A percentile compares a stretch with the other conserved stretches of the same genome.
These are phyloP conservation scores for Macquaria australasica DNA, from an alignment of 2,113 vertebrate species.

Conservation along the genomic window DNA sequence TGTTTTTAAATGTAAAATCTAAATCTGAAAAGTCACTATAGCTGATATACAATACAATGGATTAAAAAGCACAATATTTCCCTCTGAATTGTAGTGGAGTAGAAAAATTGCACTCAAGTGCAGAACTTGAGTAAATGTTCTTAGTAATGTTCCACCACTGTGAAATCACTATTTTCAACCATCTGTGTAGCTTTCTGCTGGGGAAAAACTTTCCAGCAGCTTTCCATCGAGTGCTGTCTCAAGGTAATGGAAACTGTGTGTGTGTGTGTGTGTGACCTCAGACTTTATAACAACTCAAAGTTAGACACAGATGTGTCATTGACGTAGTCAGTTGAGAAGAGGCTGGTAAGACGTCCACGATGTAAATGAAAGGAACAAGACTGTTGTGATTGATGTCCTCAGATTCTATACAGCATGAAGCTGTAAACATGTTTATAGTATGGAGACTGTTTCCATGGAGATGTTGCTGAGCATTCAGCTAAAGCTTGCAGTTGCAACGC, in stretches of 20 bases:
- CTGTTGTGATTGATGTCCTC: slow-evolving; percentile 16
- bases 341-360: not conserved
- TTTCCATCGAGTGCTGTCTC: slow-evolving; percentile 1
- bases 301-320: slow-evolving; percentile 1
- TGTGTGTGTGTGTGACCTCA: slow-evolving; percentile 3
- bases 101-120: not conserved
- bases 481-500: slow-evolving; percentile 15
- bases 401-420: slow-evolving; percentile 13
- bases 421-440: slow-evolving; percentile 33
- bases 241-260: slow-evolving; percentile 29
- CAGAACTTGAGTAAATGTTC: not conserved
- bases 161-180: not conserved
- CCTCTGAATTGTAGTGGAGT: not conserved
- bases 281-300: slow-evolving; percentile 8
- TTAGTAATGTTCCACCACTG: not conserved
- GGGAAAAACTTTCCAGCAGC: not conserved
- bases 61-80: not conserved
- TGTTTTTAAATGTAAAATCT: not conserved
- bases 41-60: too few species aligned
- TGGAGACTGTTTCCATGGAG: slow-evolving; percentile 63
- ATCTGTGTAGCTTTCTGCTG: not conserved
- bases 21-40: too few species aligned
- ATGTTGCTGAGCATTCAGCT: slow-evolving; percentile 26
- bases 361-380: not conserved
- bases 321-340: slow-evolving; percentile 6